Base-by-base conservation (phyloP, 1,140 invertebrate genomes). In the Drosophila ambigua region DNA sequence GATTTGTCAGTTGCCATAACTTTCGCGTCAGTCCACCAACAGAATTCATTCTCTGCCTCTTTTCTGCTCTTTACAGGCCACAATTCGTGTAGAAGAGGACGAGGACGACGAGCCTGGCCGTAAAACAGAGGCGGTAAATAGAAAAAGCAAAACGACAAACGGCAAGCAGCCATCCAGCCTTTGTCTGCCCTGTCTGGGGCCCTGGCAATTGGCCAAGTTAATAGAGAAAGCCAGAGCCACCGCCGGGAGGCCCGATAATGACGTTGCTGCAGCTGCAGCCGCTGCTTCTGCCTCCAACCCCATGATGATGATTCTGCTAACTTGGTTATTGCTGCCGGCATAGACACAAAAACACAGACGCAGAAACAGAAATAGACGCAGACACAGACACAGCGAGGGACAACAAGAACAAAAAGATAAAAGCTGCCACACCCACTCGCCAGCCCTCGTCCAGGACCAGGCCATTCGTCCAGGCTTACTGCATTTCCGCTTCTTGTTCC, bases 161-260 rank as follows among this genome's bases (percentile, higher is more conserved):
- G 69, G 54, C 50, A 35, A 55, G 35, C 59, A 39, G 61, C 66
- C 52, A 72, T 68, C 51, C 54, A 57, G 65, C 68, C 48, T 85
- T 85, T 85, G 72, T 76, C 69, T 79, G 76, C 57, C 45, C 48
- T 51, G 61, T 23, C 43, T 35, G 51, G 31, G 16, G 16, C 51
- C 46, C 75, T 88, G 83, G 83, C 83, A 88, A 88, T 88, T 88
- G 83, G 83, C 83, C 83, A 88, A 88, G 79, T 88, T 83, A 88
- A 88, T 88, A 88, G 77, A 88, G 67, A 79, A 39, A 39, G 11
- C 35, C 11, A 11, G 35, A 13, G 35, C 11, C 26, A 28, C 5
- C 5, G 74, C 59, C 61, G 59, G 73, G 43, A 61, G 65, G 64
- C 58, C 63, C 75, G 79, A 88, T 83, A 77, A 88, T 88, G 79